Evolutionary conservation across 2,113 vertebrate genomes (phyloP).

Genomic region (Lepus europaeus): DNA sequence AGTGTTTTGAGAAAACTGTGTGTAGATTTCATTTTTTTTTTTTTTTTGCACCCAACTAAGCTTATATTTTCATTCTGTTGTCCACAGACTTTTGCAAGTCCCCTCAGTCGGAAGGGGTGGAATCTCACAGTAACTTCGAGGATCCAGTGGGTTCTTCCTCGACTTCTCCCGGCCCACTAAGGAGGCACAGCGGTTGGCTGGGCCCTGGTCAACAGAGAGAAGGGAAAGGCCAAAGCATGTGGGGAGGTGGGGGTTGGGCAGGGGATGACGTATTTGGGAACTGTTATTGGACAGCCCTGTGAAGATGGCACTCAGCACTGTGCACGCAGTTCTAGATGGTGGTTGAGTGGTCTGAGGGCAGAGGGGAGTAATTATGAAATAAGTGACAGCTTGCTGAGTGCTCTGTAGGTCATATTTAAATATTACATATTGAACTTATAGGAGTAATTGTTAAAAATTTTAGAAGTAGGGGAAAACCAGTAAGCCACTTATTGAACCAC

Average conservation of each 20-base stretch:
- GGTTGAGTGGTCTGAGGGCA: rapidly evolving
- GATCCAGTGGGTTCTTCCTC: neutral
- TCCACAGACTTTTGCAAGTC: no score
- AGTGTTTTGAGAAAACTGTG: no score
- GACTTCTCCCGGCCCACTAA: neutral
- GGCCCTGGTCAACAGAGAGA: neutral
- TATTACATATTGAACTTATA: neutral
- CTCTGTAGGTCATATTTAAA: conserved; percentile 1
- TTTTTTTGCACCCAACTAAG: no score
- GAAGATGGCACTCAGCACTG: rapidly evolving
- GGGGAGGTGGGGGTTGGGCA: neutral
- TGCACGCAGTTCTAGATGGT: rapidly evolving
- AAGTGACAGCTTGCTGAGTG: neutral
- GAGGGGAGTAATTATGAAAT: neutral
- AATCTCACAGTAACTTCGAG: neutral
- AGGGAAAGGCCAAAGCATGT: neutral
- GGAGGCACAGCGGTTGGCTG: neutral
- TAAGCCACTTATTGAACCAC: neutral
- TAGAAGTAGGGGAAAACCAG: neutral
- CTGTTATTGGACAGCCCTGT: no score
- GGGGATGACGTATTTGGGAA: neutral
- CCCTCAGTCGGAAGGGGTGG: no score
- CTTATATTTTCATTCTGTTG: no score
- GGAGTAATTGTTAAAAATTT: neutral
- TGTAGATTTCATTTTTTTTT: no score